A percentile compares a stretch with the other conserved stretches of the same genome.
These are phyloP conservation scores for Bombus huntii DNA, from an alignment of 1,140 invertebrate genomes.

Conservation along the genomic window DNA sequence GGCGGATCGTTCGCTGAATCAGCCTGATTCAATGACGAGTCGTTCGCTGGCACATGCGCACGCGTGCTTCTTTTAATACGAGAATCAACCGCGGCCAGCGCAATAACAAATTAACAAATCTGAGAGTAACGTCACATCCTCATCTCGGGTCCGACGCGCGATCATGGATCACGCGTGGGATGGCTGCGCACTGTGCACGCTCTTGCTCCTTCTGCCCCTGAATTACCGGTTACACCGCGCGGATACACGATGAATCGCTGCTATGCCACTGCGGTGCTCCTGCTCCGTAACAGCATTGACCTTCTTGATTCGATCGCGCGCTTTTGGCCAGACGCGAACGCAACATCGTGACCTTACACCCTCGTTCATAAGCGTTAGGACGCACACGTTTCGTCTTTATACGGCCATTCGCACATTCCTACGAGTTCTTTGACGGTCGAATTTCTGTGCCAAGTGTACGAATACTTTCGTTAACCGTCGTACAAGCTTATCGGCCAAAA, in stretches of 20 bases:
- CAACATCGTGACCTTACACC: neutral
- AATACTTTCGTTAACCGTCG: too few species aligned
- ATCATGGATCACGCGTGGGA: conserved; percentile 50
- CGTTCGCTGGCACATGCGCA: conserved; percentile 1
- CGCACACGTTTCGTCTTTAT: too few species aligned
- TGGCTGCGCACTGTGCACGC: neutral
- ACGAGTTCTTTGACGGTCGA: too few species aligned
- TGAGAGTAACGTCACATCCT: conserved; percentile 73
- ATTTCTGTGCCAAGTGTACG: too few species aligned
- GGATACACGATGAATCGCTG: neutral
- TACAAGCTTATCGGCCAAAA: too few species aligned
- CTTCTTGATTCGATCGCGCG: conserved; percentile 70
- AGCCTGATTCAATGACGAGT: conserved; percentile 9
- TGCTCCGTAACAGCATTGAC: conserved; percentile 65
- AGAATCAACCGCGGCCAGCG: conserved; percentile 64
- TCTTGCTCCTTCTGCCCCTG: conserved; percentile 57
- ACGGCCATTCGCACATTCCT: too few species aligned
- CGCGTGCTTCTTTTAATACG: conserved; percentile 7
- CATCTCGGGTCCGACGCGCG: conserved; percentile 48
- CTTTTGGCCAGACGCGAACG: neutral
- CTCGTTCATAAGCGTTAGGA: too few species aligned
- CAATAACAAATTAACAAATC: conserved; percentile 75
- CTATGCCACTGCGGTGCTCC: neutral
- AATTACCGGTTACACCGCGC: conserved; percentile 42
- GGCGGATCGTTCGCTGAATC: neutral